Base-by-base conservation (phyloP, 1,140 invertebrate genomes). In the Rhopalosiphum maidis region DNA sequence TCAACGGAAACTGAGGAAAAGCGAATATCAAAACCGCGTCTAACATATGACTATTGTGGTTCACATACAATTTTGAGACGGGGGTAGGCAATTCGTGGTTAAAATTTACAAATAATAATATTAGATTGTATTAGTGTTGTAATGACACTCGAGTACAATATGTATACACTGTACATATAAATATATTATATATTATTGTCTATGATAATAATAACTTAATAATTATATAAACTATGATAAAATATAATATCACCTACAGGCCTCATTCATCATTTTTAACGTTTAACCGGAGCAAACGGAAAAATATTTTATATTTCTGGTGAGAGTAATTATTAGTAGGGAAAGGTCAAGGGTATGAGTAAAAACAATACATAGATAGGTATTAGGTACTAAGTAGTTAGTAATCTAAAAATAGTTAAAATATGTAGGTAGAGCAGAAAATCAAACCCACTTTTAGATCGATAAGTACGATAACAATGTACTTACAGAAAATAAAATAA, bases 191-290 rank as follows among this genome's bases (percentile, higher is more conserved):
- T 77, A 77, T 77, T n/a, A 77, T n/a, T n/a, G 30, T 35, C 60
- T 77, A 77, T 77, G 15, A 77, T 77, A 77, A n/a, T 77, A 77
- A 77, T 77, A 77, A 77, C 60, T 77, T 77, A 77, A 68, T n/a
- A 68, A 77, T n/a, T 77, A 77, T 77, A 18, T 77, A 77, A 77
- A 77, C 60, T 77, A n/a, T 35, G 60, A 77, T 77, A 77, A 77
- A 77, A n/a, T 77, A 77, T 21, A 46, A 54, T 51, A 89, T 89
- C 46, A 54, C n/a, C 48, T 89, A 54, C n/a, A 7, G 23, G 30
- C 90, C 90, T 91, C 90, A 91, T 91, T 91, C 90, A 91, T 91
- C 60, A 83, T 91, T 91, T 82, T 83, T 48, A 83, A 8, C 43
- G 5, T 48, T 82, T 51, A 46, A 92, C 77, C 77, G 68, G 68